phyloP scores from a whole-genome alignment of 2,888 invertebrate genomes.

The Mythimna lalbum region DNA sequence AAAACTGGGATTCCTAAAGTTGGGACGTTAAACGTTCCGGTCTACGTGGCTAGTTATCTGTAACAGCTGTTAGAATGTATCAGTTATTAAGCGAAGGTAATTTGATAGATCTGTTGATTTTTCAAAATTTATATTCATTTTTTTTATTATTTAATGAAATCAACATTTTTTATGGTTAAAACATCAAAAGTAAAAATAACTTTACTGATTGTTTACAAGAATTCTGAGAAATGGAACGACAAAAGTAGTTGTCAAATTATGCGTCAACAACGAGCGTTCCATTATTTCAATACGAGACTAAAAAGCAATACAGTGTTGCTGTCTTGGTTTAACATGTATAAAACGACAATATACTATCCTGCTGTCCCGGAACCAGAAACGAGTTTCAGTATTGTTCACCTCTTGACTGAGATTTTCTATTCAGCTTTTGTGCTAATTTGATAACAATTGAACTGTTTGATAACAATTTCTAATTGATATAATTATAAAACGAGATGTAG shows the following conservation, averaged over 20 bases:
- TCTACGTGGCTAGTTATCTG: not conserved
- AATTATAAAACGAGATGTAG: constrained; percentile 61
- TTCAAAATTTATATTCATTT: not conserved
- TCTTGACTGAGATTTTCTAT: constrained; percentile 57
- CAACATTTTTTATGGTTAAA: not conserved
- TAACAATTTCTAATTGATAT: constrained; percentile 61
- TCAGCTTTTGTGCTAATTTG: constrained; percentile 67
- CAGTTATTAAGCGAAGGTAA: not conserved
- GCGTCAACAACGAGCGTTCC: constrained; percentile 56
- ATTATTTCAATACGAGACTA: rapidly evolving
- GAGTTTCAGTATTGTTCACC: constrained; percentile 31
- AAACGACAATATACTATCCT: constrained; percentile 33
- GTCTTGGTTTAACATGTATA: constrained; percentile 10
- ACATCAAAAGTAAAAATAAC: rapidly evolving
- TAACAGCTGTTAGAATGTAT: not conserved
- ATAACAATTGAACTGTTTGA: constrained; percentile 67
- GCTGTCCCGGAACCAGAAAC: constrained; percentile 38
- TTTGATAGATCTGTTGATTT: not conserved
- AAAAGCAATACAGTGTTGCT: not conserved
- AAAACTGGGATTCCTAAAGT: not conserved
- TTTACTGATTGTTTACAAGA: not conserved
- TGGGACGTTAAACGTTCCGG: not conserved
- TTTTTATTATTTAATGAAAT: not conserved
- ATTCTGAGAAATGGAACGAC: constrained; percentile 34
- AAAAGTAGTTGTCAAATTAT: constrained; percentile 47